Conservation (phyloP, 2,113 vertebrate genomes). For the Notothenia coriiceps region DNA sequence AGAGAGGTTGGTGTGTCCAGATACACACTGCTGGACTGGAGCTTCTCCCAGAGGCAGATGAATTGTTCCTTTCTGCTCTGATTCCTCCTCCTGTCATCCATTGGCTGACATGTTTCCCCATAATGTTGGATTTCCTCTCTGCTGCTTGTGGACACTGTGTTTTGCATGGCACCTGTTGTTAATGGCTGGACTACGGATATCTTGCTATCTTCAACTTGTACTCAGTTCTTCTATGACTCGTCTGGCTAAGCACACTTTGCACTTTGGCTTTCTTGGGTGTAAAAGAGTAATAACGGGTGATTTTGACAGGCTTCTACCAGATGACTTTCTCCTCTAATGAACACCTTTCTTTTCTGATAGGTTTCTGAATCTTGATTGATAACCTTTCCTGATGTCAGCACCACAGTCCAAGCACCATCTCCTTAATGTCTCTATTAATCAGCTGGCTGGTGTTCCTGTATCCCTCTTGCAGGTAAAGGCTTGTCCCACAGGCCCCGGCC, state of each 20-base stretch:
- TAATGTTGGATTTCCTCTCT: conserved; percentile 39
- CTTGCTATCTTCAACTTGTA: conserved; percentile 13
- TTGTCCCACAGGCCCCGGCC: conserved; percentile 92
- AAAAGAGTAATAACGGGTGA: conserved; percentile 43
- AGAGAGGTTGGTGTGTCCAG: conserved; percentile 91
- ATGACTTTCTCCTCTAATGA: conserved; percentile 47
- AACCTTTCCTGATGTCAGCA: conserved; percentile 33
- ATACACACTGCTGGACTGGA: conserved; percentile 41
- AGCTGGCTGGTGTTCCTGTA: conserved; percentile 28
- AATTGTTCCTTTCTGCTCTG: conserved; percentile 52
- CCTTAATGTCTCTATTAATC: conserved; percentile 59
- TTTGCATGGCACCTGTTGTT: conserved; percentile 67
- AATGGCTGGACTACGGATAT: conserved; percentile 26
- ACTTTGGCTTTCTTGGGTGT: conserved; percentile 35
- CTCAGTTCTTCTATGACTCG: conserved; percentile 23
- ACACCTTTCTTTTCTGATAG: conserved; percentile 44
- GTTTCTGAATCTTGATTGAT: conserved; percentile 40
- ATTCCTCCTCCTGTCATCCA: conserved; percentile 40
- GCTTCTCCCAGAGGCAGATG: conserved; percentile 33
- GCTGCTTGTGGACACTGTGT: conserved; percentile 50
- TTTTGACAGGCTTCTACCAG: conserved; percentile 20
- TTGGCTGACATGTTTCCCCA: conserved; percentile 31
- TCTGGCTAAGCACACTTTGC: conserved; percentile 16
- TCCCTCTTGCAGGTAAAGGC: conserved; percentile 89
- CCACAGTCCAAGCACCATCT: neutral